phyloP scores from a whole-genome alignment of 2,888 invertebrate species.

The Cremastobaeus sp. region DNA sequence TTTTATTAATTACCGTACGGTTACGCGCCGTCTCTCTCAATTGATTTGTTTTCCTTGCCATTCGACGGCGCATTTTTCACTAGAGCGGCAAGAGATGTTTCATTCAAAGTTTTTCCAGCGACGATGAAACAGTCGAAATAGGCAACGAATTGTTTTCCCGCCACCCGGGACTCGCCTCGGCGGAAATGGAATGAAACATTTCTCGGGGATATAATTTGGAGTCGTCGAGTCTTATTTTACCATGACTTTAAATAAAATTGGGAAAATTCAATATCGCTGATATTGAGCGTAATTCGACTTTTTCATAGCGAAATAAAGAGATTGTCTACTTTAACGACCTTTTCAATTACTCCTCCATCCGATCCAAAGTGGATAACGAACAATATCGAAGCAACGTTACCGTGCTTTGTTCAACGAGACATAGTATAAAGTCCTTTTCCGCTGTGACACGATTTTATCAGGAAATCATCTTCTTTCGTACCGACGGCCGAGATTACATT shows the following conservation, averaged over 20 bases:
- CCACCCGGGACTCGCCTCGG: too few species aligned
- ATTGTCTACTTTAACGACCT: slow-evolving; percentile 59
- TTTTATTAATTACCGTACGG: slow-evolving; percentile 20
- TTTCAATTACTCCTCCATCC: slow-evolving; percentile 56
- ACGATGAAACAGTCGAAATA: too few species aligned
- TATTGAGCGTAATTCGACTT: slow-evolving; percentile 50
- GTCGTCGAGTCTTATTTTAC: slow-evolving; percentile 25
- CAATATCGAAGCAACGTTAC: slow-evolving; percentile 57
- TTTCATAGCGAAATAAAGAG: slow-evolving; percentile 49
- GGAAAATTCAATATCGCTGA: slow-evolving; percentile 44
- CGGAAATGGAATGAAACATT: background rate
- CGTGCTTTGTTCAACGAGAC: slow-evolving; percentile 59
- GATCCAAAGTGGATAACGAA: slow-evolving; percentile 61
- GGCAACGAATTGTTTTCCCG: too few species aligned
- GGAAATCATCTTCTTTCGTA: slow-evolving; percentile 60
- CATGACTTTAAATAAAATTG: slow-evolving; percentile 50
- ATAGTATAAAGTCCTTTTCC: slow-evolving; percentile 53
- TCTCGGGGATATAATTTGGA: slow-evolving; percentile 15
- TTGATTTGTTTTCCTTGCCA: too few species aligned
- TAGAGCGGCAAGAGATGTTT: too few species aligned
- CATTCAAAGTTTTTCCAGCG: too few species aligned
- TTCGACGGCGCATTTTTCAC: too few species aligned
- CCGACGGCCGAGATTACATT: slow-evolving; percentile 55
- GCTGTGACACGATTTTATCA: slow-evolving; percentile 57
- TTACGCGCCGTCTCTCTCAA: background rate